Evolutionary conservation across 2,888 invertebrate genomes (phyloP), one percentile per base, ranked within the genome.

Genomic region (Deilephila porcellus): DNA sequence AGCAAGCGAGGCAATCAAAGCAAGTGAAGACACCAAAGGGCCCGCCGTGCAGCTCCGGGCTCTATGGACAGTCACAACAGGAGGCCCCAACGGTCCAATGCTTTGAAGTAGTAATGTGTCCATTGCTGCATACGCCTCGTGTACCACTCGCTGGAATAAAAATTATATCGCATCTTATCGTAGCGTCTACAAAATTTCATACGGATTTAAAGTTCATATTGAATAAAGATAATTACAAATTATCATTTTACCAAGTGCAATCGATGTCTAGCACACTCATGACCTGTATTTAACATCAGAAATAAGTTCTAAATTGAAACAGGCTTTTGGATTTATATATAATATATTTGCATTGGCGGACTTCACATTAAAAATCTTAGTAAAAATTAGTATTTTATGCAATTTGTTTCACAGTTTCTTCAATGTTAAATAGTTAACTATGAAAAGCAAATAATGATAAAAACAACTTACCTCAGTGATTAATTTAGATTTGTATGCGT

Each of bases 121-220:
- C 86, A 91, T 86, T 0, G 94, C 94, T 8, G 93, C 93, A 73
- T 89, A 94, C 0, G 91, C 91, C 81, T 94, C 94, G 74, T 93
- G 93, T 2, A 91, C 91, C 1, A 93, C 88, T 8, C 88, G 90
- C 94, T 94, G 85, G n/a, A 86, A 80, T 60, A n/a, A 67, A 76
- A 73, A 70, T 67, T 62, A 45, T 25, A 8, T 53, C 29, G 14
- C 25, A 60, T 60, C 14, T 56, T 56, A 53, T 32, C 56, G 32
- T 29, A 45, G 32, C 56, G 4, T 56, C 70, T 19, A 63, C 63
- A 34, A 32, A 34, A 20, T 52, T n/a, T n/a, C 8, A 29, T 29
- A 62, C 14, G 60, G n/a, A 64, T 37, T 37, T 64, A 64, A 64
- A 64, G 34, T 34, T 34, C 64, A 34, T 20, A 37, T 34, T 64